Evolutionary conservation across 2,113 vertebrate species (phyloP).

Genomic region (Benitochromis conjunctus): DNA sequence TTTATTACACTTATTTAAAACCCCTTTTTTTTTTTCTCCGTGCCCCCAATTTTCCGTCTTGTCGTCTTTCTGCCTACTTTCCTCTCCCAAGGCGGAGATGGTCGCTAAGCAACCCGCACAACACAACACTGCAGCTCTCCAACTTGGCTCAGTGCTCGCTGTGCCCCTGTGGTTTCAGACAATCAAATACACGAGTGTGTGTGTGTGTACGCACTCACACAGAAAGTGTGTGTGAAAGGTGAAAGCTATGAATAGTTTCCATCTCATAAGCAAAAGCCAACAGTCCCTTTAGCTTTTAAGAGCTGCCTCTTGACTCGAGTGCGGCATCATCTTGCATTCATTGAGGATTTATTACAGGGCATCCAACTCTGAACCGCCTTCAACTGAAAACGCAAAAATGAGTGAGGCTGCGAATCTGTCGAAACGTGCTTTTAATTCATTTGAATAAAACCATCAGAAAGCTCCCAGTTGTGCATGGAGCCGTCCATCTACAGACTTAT

Average conservation of each 20-base stretch:
- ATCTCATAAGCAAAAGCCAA: slow-evolving; percentile 34
- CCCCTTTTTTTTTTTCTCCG: neutral
- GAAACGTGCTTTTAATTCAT: slow-evolving; percentile 42
- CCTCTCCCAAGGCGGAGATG: slow-evolving; percentile 36
- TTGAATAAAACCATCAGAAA: slow-evolving; percentile 6
- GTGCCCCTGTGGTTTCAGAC: slow-evolving; percentile 54
- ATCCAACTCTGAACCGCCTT: neutral
- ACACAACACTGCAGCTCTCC: slow-evolving; percentile 58
- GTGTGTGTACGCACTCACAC: neutral
- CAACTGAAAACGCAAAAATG: neutral
- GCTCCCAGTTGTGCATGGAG: neutral
- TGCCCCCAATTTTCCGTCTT: slow-evolving; percentile 24
- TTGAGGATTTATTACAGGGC: slow-evolving; percentile 19
- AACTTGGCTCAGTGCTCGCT: slow-evolving; percentile 32
- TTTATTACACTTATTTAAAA: slow-evolving; percentile 21
- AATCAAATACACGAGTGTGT: slow-evolving; percentile 46
- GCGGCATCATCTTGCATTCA: slow-evolving; percentile 21
- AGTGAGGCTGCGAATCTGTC: neutral
- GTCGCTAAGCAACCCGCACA: slow-evolving; percentile 68
- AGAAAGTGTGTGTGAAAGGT: slow-evolving; percentile 28
- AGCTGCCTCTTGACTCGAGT: slow-evolving; percentile 27
- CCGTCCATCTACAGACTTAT: neutral
- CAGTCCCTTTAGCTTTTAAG: slow-evolving; percentile 27
- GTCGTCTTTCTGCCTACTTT: slow-evolving; percentile 25
- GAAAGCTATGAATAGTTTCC: slow-evolving; percentile 56